A percentile compares a stretch with the other conserved stretches of the same genome.
Evolutionary conservation across 2,888 invertebrate species (phyloP).

Genomic region (Archips xylosteana): DNA sequence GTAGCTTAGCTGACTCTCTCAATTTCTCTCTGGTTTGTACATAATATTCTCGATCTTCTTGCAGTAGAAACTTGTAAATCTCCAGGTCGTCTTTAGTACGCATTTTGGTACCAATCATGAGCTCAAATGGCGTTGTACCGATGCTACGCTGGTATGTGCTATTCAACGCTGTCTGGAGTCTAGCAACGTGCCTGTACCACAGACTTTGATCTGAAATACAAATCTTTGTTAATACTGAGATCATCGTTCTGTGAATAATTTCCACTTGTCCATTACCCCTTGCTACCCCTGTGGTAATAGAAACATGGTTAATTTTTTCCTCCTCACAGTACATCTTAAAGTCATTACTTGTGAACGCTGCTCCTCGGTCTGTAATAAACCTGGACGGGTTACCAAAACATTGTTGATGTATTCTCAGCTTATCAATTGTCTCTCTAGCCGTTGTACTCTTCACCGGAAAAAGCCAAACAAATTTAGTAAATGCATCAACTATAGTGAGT

Average conservation of each 20-base stretch:
- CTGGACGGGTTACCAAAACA: not conserved
- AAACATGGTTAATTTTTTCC: too few relatives aligned
- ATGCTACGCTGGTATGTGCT: too few relatives aligned
- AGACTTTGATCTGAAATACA: too few relatives aligned
- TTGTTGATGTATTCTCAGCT: not conserved
- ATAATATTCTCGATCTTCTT: not conserved
- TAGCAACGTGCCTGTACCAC: too few relatives aligned
- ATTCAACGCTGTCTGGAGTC: too few relatives aligned
- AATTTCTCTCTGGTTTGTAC: not conserved
- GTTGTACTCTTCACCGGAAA: not conserved
- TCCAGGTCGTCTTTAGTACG: not conserved
- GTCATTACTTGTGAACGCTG: too few relatives aligned
- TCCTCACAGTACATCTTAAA: too few relatives aligned
- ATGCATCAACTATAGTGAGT: conserved; percentile 1
- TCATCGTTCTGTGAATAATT: too few relatives aligned
- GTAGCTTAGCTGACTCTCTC: not conserved
- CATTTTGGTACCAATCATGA: not conserved
- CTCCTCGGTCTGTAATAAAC: too few relatives aligned
- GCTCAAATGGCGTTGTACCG: not conserved
- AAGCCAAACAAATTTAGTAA: conserved; percentile 12
- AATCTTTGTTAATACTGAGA: too few relatives aligned
- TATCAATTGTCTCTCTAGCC: not conserved
- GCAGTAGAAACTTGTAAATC: not conserved
- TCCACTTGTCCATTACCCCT: too few relatives aligned
- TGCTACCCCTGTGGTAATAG: too few relatives aligned